A percentile compares a stretch with the other conserved stretches of the same genome.
These are phyloP conservation scores for Atrichornis clamosus DNA, from an alignment of 2,113 vertebrate genomes.

Conservation along the genomic window DNA sequence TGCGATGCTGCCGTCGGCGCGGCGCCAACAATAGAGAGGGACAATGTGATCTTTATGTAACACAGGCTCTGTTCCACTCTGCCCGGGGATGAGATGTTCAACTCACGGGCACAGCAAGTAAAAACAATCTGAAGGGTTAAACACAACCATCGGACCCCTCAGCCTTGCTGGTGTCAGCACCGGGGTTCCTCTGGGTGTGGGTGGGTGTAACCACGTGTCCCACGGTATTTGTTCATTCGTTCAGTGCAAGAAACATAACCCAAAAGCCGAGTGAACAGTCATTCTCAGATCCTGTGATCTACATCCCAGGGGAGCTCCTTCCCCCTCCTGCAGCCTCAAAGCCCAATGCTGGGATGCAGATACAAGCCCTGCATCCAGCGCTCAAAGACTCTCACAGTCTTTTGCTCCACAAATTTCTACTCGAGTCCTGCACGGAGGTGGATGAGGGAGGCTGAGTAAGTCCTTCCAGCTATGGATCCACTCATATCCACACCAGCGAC, in stretches of 20 bases:
- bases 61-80: neutral
- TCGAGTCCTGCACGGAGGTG: neutral
- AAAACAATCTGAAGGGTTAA: slow-evolving; percentile 3
- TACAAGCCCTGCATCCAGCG: accelerated
- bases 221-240: neutral
- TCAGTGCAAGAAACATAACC: neutral
- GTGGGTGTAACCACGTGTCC: neutral
- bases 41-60: slow-evolving; percentile 43
- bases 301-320: neutral
- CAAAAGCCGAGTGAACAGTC: accelerated
- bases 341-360: neutral
- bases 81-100: neutral
- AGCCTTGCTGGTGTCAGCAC: neutral
- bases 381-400: neutral
- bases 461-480: neutral
- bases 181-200: neutral
- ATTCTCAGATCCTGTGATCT: neutral
- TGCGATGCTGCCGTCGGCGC: neutral
- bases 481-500: accelerated
- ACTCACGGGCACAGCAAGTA: neutral
- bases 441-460: neutral
- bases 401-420: neutral
- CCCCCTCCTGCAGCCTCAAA: neutral
- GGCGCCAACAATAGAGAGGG: slow-evolving; percentile 17
- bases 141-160: neutral